Evolutionary conservation across 30 jellyfish, hydroid and myxozoan genomes (phyloP).

Genomic region (Morbakka virulenta): DNA sequence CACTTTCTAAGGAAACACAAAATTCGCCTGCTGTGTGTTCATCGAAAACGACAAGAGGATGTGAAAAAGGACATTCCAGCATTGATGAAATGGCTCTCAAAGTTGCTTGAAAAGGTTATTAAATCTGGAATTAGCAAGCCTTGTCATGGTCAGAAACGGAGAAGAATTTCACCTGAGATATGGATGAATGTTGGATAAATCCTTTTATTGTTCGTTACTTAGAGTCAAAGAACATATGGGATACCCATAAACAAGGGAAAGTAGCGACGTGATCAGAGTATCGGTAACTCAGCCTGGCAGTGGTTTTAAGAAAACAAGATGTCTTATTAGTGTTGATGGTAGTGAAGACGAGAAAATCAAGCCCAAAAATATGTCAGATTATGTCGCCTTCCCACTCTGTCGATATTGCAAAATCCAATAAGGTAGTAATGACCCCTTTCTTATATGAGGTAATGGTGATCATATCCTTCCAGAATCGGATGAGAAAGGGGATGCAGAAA

Average conservation of each 20-base stretch:
- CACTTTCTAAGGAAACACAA: not conserved
- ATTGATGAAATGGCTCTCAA: no score
- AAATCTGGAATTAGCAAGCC: slow-evolving; percentile 14
- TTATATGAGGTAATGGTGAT: no score
- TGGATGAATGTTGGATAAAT: no score
- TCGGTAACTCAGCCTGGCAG: slow-evolving; percentile 19
- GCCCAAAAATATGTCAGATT: slow-evolving; percentile 42
- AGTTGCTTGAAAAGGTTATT: slow-evolving; percentile 10
- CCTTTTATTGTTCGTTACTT: no score
- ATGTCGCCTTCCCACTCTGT: slow-evolving; percentile 39
- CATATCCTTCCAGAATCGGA: no score
- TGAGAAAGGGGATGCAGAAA: no score
- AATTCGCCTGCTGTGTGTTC: slow-evolving; percentile 35
- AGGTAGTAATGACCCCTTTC: no score
- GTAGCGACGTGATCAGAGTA: not conserved
- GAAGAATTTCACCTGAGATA: slow-evolving; percentile 42
- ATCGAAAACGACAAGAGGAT: slow-evolving; percentile 18
- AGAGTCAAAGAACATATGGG: no score
- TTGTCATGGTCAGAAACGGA: slow-evolving; percentile 27
- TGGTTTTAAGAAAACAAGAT: slow-evolving; percentile 61
- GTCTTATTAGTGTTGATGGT: slow-evolving; percentile 50
- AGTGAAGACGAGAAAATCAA: slow-evolving; percentile 35
- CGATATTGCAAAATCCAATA: slow-evolving; percentile 5
- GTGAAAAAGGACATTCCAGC: not conserved
- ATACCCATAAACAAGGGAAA: no score